Evolutionary conservation across 2,888 invertebrate species (phyloP), one percentile per base, ranked within the genome.

Genomic region (Entomobrya multifasciata): DNA sequence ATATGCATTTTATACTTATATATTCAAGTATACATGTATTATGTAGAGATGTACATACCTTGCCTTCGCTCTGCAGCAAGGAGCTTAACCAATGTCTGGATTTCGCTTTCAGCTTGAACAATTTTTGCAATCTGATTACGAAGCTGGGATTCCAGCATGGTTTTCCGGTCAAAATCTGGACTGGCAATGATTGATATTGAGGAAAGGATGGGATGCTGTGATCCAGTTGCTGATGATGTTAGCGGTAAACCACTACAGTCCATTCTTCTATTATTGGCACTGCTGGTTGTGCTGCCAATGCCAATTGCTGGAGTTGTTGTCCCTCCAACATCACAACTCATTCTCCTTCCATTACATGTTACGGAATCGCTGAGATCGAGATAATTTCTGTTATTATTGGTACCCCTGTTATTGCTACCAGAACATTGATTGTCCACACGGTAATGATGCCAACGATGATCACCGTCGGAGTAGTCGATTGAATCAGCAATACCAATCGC

Each of bases 101-200:
- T 74, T 55, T 89, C 88, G 11, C 79, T 22, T 72, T 89, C 88
- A 57, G 87, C 82, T 47, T 67, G 76, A 67, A 87, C 77, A 81
- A 82, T 87, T 87, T 81, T 81, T 17, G 52, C 77, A 77, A 87
- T 81, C 79, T 87, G 81, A 82, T 80, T 81, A 72, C 82, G 87
- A 15, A 87, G 87, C 77, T 87, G 65, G 22, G 47, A 47, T 44
- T 87, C 87, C 20, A 87, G 17, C 82, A 87, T 67, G 11, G 81
- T 77, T 82, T 82, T 87, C 78, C 72, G 55, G 55, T 65, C 76
- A 20, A 82, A 57, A 65, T 77, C 82, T 25, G 55, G 41, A 27
- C 76, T 52, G 27, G 55, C 55, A 52, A 81, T 76, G 74, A 86
- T 76, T 76, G 81, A 77, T 74, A 77, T 77, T 67, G 81, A 65